Conservation (phyloP, 2,888 invertebrate species). For the Adelphocoris suturalis region DNA sequence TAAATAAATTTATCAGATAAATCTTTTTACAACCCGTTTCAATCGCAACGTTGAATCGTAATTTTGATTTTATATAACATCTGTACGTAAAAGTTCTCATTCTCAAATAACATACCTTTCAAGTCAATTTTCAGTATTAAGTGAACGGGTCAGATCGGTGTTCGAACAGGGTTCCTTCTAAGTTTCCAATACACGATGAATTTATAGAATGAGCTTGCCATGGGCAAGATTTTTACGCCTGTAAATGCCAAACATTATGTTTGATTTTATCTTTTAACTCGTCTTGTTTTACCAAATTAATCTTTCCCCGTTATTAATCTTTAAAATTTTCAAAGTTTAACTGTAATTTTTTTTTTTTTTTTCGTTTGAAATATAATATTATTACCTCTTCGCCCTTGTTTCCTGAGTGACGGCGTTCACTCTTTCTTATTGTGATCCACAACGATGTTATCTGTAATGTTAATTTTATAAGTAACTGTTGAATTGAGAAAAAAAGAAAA, state of each 20-base stretch:
- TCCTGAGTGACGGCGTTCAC: conserved; percentile 36
- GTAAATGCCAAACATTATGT: too few species aligned
- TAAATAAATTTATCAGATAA: background rate
- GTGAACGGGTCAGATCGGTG: conserved; percentile 55
- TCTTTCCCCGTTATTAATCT: background rate
- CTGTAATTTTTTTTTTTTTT: background rate
- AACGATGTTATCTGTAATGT: conserved; percentile 70
- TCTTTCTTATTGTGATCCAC: conserved; percentile 68
- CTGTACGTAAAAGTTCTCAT: background rate
- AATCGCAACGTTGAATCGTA: background rate
- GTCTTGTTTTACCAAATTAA: background rate
- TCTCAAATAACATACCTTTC: conserved; percentile 41
- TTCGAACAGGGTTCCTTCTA: conserved; percentile 69
- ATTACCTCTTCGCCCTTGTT: conserved; percentile 37
- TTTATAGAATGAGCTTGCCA: background rate
- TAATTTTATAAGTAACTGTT: conserved; percentile 71
- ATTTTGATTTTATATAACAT: background rate
- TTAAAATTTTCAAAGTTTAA: background rate
- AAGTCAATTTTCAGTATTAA: conserved; percentile 57
- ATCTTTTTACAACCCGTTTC: background rate
- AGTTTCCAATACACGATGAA: conserved; percentile 13
- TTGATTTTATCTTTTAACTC: background rate
- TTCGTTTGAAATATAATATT: background rate
- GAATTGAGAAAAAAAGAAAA: conserved; percentile 53
- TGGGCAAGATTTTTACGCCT: background rate